phyloP scores from a whole-genome alignment of 2,888 invertebrate genomes.

The Agriopis marginaria region DNA sequence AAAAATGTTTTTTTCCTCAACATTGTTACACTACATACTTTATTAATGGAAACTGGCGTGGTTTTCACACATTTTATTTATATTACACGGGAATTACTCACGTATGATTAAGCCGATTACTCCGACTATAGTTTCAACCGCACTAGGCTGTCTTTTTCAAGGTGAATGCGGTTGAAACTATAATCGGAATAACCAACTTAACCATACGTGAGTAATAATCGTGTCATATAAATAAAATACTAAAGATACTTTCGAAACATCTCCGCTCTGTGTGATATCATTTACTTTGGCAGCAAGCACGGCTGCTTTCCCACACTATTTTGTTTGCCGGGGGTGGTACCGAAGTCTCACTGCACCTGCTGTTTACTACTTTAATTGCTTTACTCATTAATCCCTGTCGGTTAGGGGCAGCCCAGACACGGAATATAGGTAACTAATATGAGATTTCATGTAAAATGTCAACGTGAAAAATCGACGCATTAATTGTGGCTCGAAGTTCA shows the following conservation, averaged over 20 bases:
- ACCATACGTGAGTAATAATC: too few species aligned
- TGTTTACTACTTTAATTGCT: constrained; percentile 83
- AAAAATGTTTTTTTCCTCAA: too few species aligned
- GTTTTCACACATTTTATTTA: too few species aligned
- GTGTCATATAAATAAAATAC: too few species aligned
- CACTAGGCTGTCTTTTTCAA: too few species aligned
- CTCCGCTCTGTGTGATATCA: constrained; percentile 51
- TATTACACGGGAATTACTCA: too few species aligned
- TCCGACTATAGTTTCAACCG: too few species aligned
- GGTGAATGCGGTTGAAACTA: too few species aligned
- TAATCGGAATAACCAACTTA: too few species aligned
- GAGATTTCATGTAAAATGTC: constrained; percentile 56
- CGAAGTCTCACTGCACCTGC: constrained; percentile 72
- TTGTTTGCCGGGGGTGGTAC: constrained; percentile 65
- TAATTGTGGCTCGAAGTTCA: constrained; percentile 34
- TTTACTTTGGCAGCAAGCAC: constrained; percentile 52
- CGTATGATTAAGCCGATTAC: too few species aligned
- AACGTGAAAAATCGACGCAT: constrained; percentile 51
- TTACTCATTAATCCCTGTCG: constrained; percentile 78
- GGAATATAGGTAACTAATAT: constrained; percentile 59
- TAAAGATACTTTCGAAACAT: constrained; percentile 14
- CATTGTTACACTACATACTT: too few species aligned
- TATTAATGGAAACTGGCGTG: too few species aligned
- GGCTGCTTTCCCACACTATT: constrained; percentile 72
- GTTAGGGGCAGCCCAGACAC: constrained; percentile 63